Percentiles rank a stretch among this genome's conserved stretches.
Evolutionary conservation across 30 jellyfish, hydroid and myxozoan species (phyloP).

Genomic region (Aurelia sp.): DNA sequence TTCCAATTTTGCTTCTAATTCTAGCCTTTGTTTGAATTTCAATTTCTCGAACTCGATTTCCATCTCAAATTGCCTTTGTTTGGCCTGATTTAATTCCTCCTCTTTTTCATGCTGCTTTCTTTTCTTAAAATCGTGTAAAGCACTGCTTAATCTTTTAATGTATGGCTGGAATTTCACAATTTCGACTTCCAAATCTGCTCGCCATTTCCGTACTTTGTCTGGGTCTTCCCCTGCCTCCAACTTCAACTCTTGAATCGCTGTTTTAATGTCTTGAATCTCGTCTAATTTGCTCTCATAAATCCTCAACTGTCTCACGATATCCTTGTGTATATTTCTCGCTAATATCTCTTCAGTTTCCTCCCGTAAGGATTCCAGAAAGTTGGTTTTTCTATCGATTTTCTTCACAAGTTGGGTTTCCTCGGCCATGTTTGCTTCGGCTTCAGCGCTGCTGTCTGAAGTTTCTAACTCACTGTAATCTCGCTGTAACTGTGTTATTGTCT

Average conservation of each 20-base stretch:
- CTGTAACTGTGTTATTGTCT: too few relatives aligned
- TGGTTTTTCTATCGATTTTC: neutral
- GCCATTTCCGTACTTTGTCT: constrained; percentile 9
- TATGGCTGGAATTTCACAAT: too few relatives aligned
- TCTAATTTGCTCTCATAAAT: constrained; percentile 4
- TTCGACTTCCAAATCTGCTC: neutral
- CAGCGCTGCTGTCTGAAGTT: neutral
- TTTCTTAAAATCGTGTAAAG: neutral
- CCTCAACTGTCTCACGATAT: neutral
- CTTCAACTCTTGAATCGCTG: constrained; percentile 19
- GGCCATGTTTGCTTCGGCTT: constrained; percentile 8
- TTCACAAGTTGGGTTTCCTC: neutral
- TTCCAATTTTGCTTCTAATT: constrained; percentile 4
- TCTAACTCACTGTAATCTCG: too few relatives aligned
- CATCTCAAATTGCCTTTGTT: constrained; percentile 12
- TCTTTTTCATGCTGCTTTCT: neutral
- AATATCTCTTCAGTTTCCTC: neutral
- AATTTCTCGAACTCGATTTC: neutral
- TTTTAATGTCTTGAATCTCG: constrained; percentile 30
- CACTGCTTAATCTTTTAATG: too few relatives aligned
- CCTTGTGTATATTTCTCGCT: neutral
- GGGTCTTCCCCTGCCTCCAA: constrained; percentile 28
- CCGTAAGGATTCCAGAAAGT: neutral
- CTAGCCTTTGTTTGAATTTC: neutral
- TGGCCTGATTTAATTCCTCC: constrained; percentile 2